These are phyloP conservation scores for Phrynocephalus forsythii DNA, from an alignment of 2,797 vertebrate genomes.

Conservation along the genomic window DNA sequence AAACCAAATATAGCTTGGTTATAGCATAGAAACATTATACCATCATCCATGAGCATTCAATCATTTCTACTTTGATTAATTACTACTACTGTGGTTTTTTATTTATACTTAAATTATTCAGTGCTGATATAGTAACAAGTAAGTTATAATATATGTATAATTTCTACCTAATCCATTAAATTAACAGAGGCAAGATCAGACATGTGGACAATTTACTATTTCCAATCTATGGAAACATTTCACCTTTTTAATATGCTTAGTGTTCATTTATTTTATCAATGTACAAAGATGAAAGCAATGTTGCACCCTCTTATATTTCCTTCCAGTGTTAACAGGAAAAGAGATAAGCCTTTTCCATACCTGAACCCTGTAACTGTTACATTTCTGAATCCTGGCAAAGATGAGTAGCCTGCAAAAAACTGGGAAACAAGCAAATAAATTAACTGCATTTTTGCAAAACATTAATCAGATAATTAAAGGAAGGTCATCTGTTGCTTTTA, in stretches of 20 bases:
- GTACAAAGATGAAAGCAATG: background rate
- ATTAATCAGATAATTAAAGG: conserved; percentile 12
- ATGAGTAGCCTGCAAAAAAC: conserved; percentile 73
- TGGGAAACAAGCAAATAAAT: conserved; percentile 69
- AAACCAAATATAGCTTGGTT: no score
- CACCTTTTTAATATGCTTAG: background rate
- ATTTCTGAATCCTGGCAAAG: conserved; percentile 72
- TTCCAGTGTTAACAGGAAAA: background rate
- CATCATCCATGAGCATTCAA: no score
- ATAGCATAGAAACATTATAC: no score
- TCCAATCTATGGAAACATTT: background rate
- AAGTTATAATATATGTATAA: no score
- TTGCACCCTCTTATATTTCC: background rate
- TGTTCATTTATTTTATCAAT: background rate
- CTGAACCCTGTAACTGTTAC: conserved; percentile 71
- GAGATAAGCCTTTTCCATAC: conserved; percentile 67
- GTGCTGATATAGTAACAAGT: no score
- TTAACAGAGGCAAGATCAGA: no score
- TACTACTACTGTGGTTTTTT: no score
- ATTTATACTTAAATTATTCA: no score
- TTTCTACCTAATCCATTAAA: no score
- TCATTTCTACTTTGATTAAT: no score
- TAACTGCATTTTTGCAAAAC: accelerated
- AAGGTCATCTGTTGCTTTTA: background rate
- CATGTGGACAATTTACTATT: no score